Evolutionary conservation across 1,140 invertebrate species (phyloP).

Genomic region (Nixonia krombeini): DNA sequence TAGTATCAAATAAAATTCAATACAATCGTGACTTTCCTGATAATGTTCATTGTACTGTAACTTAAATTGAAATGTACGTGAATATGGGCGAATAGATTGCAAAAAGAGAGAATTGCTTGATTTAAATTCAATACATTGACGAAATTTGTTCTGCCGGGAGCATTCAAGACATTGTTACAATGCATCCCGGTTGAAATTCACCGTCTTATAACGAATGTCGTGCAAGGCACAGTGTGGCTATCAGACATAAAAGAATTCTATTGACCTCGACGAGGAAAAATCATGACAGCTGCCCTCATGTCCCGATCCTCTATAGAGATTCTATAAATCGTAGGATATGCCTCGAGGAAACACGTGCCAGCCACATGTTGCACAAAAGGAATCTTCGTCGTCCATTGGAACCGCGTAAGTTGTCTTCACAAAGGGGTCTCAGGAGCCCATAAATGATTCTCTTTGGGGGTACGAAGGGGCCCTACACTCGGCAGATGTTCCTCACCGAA

Average conservation of each 20-base stretch:
- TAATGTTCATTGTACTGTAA: too few species aligned
- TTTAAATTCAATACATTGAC: not conserved
- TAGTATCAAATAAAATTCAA: too few species aligned
- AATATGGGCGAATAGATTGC: not conserved
- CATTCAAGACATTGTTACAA: constrained; percentile 17
- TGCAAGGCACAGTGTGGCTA: constrained; percentile 15
- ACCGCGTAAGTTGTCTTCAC: constrained; percentile 54
- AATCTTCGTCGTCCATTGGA: constrained; percentile 59
- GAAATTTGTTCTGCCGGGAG: constrained; percentile 1
- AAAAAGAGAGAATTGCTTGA: not conserved
- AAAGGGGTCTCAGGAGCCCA: constrained; percentile 53
- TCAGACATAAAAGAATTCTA: constrained; percentile 40
- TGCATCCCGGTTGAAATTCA: constrained; percentile 11
- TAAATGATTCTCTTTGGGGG: constrained; percentile 52
- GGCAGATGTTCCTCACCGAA: constrained; percentile 55
- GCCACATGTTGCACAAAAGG: constrained; percentile 70
- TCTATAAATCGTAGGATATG: constrained; percentile 56
- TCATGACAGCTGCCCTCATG: constrained; percentile 52
- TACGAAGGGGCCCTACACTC: constrained; percentile 29
- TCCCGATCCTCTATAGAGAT: constrained; percentile 45
- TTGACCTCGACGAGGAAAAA: constrained; percentile 52
- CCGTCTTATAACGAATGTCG: constrained; percentile 10
- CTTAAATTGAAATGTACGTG: not conserved
- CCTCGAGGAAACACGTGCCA: constrained; percentile 67
- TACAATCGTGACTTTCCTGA: too few species aligned